Base-by-base conservation (phyloP, 2,797 vertebrate species). In the Notolepis coatsorum region DNA sequence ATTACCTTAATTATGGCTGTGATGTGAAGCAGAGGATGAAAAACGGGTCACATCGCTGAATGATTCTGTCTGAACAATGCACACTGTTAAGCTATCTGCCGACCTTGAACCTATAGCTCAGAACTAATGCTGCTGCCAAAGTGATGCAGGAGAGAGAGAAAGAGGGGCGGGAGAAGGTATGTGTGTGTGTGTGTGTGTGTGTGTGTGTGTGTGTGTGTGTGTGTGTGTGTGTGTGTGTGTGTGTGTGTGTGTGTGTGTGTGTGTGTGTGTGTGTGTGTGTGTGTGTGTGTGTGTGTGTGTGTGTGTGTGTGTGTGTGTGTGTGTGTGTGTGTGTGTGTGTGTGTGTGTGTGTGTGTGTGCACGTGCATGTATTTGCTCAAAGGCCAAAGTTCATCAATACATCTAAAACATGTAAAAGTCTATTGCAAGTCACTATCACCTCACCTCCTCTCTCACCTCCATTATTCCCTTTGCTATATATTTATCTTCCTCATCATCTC, bases 1-100 rank as follows among this genome's bases (percentile, higher is more conserved):
- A 91, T 93, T 91, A 89, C n/a, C 64, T 82, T 89, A 89, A 93
- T 91, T 91, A 90, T 45, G 61, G 68, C 63, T 64, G 77, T 73
- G 85, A 90, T 85, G 76, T 79, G 58, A 68, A 81, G 81, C 72
- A 18, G 23, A 38, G 80, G 73, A 80, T 84, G 71, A 84, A 69
- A 73, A 80, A 88, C 58, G 61, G 71, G 69, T 73, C 60, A 45
- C 42, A 8, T 65, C 43, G 68, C 42, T 48, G 49, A 66, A 41
- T 7, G 42, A 68, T 48, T 85, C 68, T 50, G 24, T 48, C 62
- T 62, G 25, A 64, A n/a, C n/a, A n/a, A 61, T 13, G 27, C 50
- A 49, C 42, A 12, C 61, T 24, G 61, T 69, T 59, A 78, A 69
- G 77, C 59, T 65, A 67, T 71, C 64, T 63, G 61, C 71, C 75